Conservation (phyloP, 2,888 invertebrate genomes). For the Pristionchus japonicus region DNA sequence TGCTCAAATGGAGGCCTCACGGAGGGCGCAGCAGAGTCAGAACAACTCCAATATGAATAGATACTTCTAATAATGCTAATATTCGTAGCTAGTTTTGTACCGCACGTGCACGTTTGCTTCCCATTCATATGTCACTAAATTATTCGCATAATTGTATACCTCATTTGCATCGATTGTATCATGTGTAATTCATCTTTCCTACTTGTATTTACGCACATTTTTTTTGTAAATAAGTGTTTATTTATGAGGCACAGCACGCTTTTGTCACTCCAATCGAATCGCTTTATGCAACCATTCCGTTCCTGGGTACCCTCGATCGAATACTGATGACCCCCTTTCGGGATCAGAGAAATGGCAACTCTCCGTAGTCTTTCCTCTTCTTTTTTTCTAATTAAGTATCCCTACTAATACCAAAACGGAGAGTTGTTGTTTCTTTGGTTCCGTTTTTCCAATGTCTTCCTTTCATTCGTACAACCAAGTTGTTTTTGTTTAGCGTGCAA, state of each 20-base stretch:
- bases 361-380: neutral
- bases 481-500: neutral
- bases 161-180: neutral
- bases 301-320: neutral
- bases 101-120: neutral
- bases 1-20: neutral
- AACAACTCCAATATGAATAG: neutral
- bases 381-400: neutral
- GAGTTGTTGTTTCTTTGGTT: neutral
- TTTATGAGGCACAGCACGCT: neutral
- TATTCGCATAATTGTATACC: neutral
- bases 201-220: neutral
- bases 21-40: neutral
- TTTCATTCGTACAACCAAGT: slow-evolving; percentile 3
- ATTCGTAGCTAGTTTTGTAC: neutral
- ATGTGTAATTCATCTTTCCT: neutral
- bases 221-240: slow-evolving; percentile 3
- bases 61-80: neutral
- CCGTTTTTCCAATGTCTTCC: neutral
- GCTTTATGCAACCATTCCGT: slow-evolving; percentile 31
- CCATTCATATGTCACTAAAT: neutral
- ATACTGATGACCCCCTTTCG: neutral
- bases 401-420: neutral
- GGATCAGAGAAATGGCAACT: neutral
- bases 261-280: neutral